A percentile compares a stretch with the other conserved stretches of the same genome.
These are phyloP conservation scores for Sternarchorhynchus goeldii DNA, from an alignment of 2,797 vertebrate species.

Conservation along the genomic window DNA sequence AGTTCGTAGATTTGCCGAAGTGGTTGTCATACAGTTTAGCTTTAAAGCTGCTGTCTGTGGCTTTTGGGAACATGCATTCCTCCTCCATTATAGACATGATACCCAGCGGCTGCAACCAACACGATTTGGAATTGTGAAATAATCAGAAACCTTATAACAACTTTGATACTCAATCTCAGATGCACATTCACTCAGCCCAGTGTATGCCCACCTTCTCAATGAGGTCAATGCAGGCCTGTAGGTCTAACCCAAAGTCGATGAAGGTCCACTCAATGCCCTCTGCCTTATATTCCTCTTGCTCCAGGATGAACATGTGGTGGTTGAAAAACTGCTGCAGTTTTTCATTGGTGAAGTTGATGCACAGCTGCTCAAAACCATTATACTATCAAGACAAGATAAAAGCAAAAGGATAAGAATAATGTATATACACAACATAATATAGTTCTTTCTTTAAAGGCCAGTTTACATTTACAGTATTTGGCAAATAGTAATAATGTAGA, in stretches of 20 bases:
- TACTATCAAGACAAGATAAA: constrained; percentile 69
- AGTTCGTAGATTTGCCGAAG: constrained; percentile 89
- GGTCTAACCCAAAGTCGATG: constrained; percentile 91
- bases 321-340: constrained; percentile 92
- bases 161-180: background rate
- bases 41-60: constrained; percentile 88
- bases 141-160: background rate
- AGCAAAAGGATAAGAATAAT: background rate
- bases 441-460: too few species aligned
- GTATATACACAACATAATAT: background rate
- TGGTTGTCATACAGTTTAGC: constrained; percentile 95
- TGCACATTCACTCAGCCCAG: constrained; percentile 32
- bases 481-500: background rate
- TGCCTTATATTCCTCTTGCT: constrained; percentile 92
- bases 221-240: constrained; percentile 91
- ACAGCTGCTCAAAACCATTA: constrained; percentile 89
- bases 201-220: constrained; percentile 83
- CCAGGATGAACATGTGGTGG: constrained; percentile 95
- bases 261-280: constrained; percentile 95
- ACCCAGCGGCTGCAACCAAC: constrained; percentile 82
- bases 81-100: constrained; percentile 95
- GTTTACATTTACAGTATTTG: too few species aligned
- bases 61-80: constrained; percentile 96
- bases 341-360: constrained; percentile 89
- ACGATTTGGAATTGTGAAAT: background rate